Base-by-base conservation (phyloP, 2,888 invertebrate species). In the Meloe dianella region DNA sequence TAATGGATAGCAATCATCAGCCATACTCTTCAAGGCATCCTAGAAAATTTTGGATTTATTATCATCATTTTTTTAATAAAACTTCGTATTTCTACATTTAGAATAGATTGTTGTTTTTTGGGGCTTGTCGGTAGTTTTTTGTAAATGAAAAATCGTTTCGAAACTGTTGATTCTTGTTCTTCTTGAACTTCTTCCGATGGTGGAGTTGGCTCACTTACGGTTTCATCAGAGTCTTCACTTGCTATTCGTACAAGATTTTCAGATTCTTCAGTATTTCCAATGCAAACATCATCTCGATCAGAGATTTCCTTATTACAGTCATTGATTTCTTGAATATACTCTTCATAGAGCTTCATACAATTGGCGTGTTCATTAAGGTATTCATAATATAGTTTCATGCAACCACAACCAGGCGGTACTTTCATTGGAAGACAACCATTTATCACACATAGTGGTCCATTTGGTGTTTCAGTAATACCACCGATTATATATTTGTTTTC, bases 1-100 rank as follows among this genome's bases (percentile, higher is more conserved):
- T 17, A 84, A 69, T 9, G 83, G 82, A 71, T 75, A 84, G 12
- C 82, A 83, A 75, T 84, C 84, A 27, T 78, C 74, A 4, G 82
- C 83, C 74, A 84, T 69, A 17, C 72, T 72, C 12, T 62, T 60
- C 51, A 83, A 68, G 14, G 76, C 74, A 71, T 71, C 75, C 81
- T 81, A 59, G 38, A 68, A 24, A 35, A 63, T 38, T 9, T 38
- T 38, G 0, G 47, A 35, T 58, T 20, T n/a, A 38, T 38, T 38
- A n/a, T 38, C n/a, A 41, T n/a, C n/a, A 12, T 30, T 60, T 38
- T 22, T 61, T 61, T 58, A 54, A 38, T 68, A 58, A 27, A 66
- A 71, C n/a, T 68, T 27, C 27, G 27, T 68, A 72, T 61, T 60
- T 12, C 61, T 70, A 78, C 79, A 70, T 78, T 75, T 30, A 83